Evolutionary conservation across 1,140 invertebrate species (phyloP), one percentile per base, ranked within the genome.

Genomic region (Pantala flavescens): DNA sequence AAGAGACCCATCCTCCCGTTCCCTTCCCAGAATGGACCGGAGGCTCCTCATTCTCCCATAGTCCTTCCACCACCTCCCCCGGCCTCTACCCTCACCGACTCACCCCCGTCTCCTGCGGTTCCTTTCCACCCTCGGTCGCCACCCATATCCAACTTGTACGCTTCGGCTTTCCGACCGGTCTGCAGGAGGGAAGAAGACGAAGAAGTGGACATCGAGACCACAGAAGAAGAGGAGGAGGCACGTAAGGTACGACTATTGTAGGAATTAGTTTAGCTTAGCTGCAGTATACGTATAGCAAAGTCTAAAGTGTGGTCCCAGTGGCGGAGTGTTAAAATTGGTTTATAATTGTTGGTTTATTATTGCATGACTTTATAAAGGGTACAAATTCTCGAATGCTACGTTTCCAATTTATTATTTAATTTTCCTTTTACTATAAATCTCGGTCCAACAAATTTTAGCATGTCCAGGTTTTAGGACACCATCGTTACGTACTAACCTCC

Each of bases 101-200:
- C 81, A 5, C 78, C 81, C 9, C 79, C 82, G 74, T 77, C 79
- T 73, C 80, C 80, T 11, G 75, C 80, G 43, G 49, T 12, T 14
- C 49, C 49, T 21, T 36, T 36, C 24, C 19, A 72, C 14, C 42
- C 42, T 24, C 19, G 71, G 7, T 72, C 42, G 73, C 24, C 49
- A 10, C 0, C 71, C 19, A 49, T 49, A 7, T 74, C 73, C 1
- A 24, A 43, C 28, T 16, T 74, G 9, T 74, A 74, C 24, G 24
- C 73, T 9, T 55, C 43, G 42, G 89, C 88, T n/a, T 90, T 90
- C 78, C 87, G 87, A 75, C 89, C 89, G 10, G 88, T 90, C 71
- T 49, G 5, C 28, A 28, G 24, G 76, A 42, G 43, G 23, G 74
- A 43, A 74, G 49, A 43, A 77, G 72, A 84, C 82, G 49, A 78